Conservation (phyloP, 2,888 invertebrate genomes). For the Andrena dorsata region DNA sequence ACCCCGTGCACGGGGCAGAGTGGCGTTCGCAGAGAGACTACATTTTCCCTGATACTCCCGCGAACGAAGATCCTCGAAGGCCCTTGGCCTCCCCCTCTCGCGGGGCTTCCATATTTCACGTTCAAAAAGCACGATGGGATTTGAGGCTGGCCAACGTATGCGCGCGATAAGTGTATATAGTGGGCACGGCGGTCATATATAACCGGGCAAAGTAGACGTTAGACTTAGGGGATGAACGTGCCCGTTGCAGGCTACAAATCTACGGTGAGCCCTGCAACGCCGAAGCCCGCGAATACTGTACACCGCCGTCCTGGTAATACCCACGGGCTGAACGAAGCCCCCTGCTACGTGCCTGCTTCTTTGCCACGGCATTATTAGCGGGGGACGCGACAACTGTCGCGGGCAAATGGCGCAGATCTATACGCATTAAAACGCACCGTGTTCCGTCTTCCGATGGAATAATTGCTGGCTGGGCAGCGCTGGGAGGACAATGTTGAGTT, state of each 20-base stretch:
- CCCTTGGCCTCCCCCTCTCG: slow-evolving; percentile 38
- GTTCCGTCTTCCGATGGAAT: too few relatives aligned
- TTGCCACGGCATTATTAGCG: slow-evolving; percentile 42
- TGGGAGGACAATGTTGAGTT: too few relatives aligned
- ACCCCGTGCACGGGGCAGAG: not conserved
- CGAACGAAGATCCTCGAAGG: slow-evolving; percentile 64
- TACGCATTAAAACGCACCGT: not conserved
- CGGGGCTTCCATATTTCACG: slow-evolving; percentile 73
- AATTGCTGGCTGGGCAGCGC: too few relatives aligned
- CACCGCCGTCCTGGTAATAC: slow-evolving; percentile 62
- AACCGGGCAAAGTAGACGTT: slow-evolving; percentile 77
- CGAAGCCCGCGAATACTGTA: slow-evolving; percentile 70
- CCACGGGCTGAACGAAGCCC: slow-evolving; percentile 58
- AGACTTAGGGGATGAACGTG: slow-evolving; percentile 81
- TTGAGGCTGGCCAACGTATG: slow-evolving; percentile 78
- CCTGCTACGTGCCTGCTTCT: slow-evolving; percentile 45
- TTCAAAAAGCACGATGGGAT: slow-evolving; percentile 78
- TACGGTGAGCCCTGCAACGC: slow-evolving; percentile 77
- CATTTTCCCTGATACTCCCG: slow-evolving; percentile 59
- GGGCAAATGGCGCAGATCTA: not conserved
- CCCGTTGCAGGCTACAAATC: slow-evolving; percentile 81
- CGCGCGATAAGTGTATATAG: slow-evolving; percentile 78
- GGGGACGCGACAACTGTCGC: slow-evolving; percentile 11
- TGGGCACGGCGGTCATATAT: slow-evolving; percentile 74
- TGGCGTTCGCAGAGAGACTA: slow-evolving; percentile 45